These are phyloP conservation scores for Tenodera sinensis DNA, from an alignment of 2,888 invertebrate genomes.

Conservation along the genomic window DNA sequence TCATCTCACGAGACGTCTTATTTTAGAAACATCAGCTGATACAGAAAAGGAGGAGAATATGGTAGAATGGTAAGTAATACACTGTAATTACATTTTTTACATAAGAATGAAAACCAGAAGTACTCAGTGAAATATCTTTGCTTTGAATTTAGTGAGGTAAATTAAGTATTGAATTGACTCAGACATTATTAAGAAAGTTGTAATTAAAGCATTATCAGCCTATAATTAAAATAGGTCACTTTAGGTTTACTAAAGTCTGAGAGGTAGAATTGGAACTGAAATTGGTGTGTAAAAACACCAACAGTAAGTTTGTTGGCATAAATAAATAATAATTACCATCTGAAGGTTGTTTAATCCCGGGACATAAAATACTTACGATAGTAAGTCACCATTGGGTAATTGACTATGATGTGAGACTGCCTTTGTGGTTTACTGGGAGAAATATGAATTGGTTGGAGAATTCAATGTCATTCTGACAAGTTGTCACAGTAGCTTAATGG, in stretches of 20 bases:
- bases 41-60: slow-evolving; percentile 99
- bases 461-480: too few species aligned
- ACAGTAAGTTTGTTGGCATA: too few species aligned
- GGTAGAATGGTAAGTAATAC: slow-evolving; percentile 78
- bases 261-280: too few species aligned
- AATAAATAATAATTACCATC: too few species aligned
- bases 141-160: neutral
- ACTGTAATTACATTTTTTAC: neutral
- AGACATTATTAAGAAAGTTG: neutral
- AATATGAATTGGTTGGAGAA: too few species aligned
- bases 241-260: slow-evolving; percentile 2
- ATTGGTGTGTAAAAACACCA: too few species aligned
- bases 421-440: too few species aligned
- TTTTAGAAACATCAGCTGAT: slow-evolving; percentile 96
- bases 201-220: neutral
- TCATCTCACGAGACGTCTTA: slow-evolving; percentile 90
- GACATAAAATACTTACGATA: too few species aligned
- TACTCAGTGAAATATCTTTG: neutral
- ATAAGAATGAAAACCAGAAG: neutral
- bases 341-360: too few species aligned
- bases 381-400: too few species aligned
- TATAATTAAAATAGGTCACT: neutral
- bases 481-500: too few species aligned
- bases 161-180: neutral
- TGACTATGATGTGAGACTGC: too few species aligned